Evolutionary conservation across 2,113 vertebrate genomes (phyloP).

Genomic region (Pseudorectes ferrugineus): DNA sequence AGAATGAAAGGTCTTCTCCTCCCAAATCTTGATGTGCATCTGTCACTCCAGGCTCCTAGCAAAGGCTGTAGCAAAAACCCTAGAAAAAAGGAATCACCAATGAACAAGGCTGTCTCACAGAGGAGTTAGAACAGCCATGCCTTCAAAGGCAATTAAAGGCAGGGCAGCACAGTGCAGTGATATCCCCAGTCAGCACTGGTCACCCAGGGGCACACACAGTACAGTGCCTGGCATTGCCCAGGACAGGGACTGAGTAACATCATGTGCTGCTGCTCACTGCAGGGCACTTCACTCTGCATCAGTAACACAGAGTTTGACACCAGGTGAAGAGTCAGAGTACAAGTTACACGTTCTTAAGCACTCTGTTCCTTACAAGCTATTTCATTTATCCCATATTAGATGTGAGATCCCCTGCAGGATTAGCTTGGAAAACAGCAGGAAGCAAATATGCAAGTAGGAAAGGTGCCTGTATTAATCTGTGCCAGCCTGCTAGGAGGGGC

Average conservation of each 20-base stretch:
- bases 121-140: background rate
- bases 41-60: slow-evolving; percentile 95
- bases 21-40: slow-evolving; percentile 91
- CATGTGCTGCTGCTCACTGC: background rate
- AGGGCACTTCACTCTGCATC: background rate
- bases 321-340: background rate
- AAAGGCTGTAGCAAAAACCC: slow-evolving; percentile 95
- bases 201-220: background rate
- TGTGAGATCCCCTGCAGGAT: background rate
- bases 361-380: background rate
- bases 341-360: background rate
- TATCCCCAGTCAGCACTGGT: background rate
- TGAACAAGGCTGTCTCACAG: background rate
- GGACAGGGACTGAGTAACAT: background rate
- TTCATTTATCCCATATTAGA: background rate
- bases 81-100: slow-evolving; percentile 25
- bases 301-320: background rate
- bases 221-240: background rate
- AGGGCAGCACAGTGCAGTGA: background rate
- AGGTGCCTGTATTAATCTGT: background rate
- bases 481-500: background rate
- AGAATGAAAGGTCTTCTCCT: slow-evolving; percentile 95
- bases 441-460: background rate
- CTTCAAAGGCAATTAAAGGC: background rate
- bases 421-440: background rate